A percentile compares a stretch with the other conserved stretches of the same genome.
Evolutionary conservation across 2,797 vertebrate species (phyloP).

Genomic region (Premnoplex brunnescens): DNA sequence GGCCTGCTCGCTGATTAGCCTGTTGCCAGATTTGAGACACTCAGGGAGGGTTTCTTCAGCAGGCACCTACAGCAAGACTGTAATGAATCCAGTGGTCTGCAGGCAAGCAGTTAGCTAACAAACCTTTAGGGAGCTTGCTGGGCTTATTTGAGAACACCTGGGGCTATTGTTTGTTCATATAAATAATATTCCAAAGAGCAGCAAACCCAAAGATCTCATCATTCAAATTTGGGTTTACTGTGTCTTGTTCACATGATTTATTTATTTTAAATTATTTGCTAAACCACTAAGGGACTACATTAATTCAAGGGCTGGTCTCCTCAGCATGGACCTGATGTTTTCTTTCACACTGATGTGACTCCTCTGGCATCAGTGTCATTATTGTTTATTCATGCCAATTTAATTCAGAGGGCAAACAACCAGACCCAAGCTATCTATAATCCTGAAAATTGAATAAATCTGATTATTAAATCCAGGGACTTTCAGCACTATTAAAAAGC

Average conservation of each 20-base stretch:
- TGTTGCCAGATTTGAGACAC: neutral
- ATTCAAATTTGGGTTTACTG: neutral
- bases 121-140: neutral
- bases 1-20: neutral
- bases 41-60: neutral
- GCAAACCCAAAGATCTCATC: neutral
- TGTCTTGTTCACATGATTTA: conserved; percentile 5
- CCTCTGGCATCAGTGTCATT: neutral
- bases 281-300: neutral
- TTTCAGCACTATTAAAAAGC: neutral
- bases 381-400: neutral
- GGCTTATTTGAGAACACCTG: neutral
- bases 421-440: neutral
- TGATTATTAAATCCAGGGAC: neutral
- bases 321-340: neutral
- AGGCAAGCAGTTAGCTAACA: neutral
- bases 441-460: neutral
- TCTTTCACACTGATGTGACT: neutral
- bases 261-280: conserved; percentile 18
- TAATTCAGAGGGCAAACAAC: neutral
- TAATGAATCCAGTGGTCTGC: neutral
- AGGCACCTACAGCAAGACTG: neutral
- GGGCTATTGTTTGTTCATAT: neutral
- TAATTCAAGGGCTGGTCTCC: neutral
- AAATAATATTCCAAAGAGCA: conserved; percentile 2